phyloP scores from a whole-genome alignment of 2,113 vertebrate species.

The Pterocles burchelli region DNA sequence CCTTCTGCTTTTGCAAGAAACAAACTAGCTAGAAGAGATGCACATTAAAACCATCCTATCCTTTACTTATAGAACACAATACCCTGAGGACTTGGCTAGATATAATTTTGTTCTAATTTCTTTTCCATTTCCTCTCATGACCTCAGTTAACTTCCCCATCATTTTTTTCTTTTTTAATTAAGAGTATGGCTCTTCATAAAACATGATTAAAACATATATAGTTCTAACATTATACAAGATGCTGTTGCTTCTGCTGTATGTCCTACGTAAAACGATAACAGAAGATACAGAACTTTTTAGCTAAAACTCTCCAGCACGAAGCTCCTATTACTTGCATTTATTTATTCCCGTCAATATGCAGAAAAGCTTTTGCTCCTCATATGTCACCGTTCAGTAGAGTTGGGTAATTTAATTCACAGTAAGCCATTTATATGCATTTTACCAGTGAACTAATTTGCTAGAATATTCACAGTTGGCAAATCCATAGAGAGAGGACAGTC shows the following conservation, averaged over 20 bases:
- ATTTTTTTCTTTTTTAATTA: not conserved
- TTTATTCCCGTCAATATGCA: not conserved
- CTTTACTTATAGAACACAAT: not conserved
- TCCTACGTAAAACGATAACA: not conserved
- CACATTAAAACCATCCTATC: slow-evolving; percentile 46
- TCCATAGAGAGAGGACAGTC: not conserved
- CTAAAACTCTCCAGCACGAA: slow-evolving; percentile 53
- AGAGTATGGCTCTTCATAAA: not conserved
- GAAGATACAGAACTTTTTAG: not conserved
- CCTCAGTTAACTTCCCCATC: not conserved
- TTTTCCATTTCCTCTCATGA: not conserved
- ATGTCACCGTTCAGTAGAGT: not conserved
- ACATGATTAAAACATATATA: not conserved
- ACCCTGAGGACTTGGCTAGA: not conserved
- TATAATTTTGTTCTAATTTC: not conserved
- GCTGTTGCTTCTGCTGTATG: not conserved
- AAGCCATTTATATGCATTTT: not conserved
- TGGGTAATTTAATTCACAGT: not conserved
- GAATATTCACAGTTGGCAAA: not conserved
- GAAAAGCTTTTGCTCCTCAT: not conserved
- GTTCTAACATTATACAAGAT: not conserved
- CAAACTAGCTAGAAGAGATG: slow-evolving; percentile 68
- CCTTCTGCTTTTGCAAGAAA: not conserved
- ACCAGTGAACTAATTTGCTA: not conserved
- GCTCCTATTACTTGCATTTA: slow-evolving; percentile 1